phyloP scores from a whole-genome alignment of 2,113 vertebrate genomes.

The Rhinolophus sinicus region DNA sequence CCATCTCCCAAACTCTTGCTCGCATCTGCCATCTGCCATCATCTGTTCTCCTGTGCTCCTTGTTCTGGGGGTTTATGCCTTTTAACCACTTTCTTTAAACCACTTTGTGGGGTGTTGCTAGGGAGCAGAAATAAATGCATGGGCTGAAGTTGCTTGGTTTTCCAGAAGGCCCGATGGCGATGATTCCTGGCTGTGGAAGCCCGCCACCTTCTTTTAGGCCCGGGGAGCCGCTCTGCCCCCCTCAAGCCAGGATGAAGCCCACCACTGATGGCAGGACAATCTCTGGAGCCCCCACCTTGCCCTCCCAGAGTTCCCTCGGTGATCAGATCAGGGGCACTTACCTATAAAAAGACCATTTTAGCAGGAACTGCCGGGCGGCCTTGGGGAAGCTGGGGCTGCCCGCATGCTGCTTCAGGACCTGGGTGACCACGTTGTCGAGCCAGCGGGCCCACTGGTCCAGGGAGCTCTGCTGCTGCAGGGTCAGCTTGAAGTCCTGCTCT shows the following conservation, averaged over 20 bases:
- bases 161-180: not conserved
- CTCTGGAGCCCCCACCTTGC: accelerated
- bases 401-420: conserved; percentile 94
- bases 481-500: conserved; percentile 99
- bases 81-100: not conserved
- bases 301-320: not conserved
- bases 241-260: not conserved
- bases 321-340: conserved; percentile 37
- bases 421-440: conserved; percentile 97
- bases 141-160: not conserved
- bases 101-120: not conserved
- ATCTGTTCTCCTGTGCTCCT: not conserved
- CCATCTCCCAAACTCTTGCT: not conserved
- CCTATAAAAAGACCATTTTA: conserved; percentile 99
- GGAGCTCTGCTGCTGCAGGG: conserved; percentile 98
- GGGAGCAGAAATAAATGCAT: not conserved
- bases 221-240: too few relatives aligned
- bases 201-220: not conserved
- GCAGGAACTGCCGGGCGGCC: conserved; percentile 96
- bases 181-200: not conserved
- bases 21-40: not conserved
- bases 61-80: not conserved
- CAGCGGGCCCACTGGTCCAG: conserved; percentile 98
- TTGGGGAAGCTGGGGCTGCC: conserved; percentile 96
- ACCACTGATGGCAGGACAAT: not conserved